Base-by-base conservation (phyloP, 2,113 vertebrate species). In the Spilogale gracilis region DNA sequence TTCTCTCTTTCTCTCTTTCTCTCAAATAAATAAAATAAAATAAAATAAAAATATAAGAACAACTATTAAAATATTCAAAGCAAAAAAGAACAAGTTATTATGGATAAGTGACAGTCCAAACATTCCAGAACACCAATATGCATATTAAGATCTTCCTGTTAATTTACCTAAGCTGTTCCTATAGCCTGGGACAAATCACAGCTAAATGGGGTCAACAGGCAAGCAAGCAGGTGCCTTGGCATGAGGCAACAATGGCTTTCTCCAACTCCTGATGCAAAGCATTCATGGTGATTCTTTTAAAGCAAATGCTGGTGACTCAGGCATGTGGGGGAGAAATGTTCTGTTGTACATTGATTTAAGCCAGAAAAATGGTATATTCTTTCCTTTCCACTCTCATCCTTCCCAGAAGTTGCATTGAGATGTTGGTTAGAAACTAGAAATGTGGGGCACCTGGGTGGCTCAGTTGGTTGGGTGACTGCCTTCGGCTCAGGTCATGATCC, bases 371-470 rank as follows among this genome's bases (percentile, higher is more conserved):
- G 12, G 25, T 86, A 43, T 71, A 58, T 81, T 69, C 14, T 88
- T 96, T 97, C n/a, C 27, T 93, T 93, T 78, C 50, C n/a, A 58
- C 23, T 93, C 38, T 92, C 50, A 74, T 67, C 78, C 18, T 92
- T 95, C 23, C 43, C 54, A 96, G 30, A 93, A 82, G 16, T 76
- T 79, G 60, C 48, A 52, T 52, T 50, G 60, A 95, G 93, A 79
- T 78, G 14, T n/a, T 91, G 4, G 10, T 56, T 91, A 91, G 80
- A 85, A 88, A 79, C 30, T 45, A 52, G 89, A 91, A 30, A 65
- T 67, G 10, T 27, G 38, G 38, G 38, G 38, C 38, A 38, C 38
- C 38, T 38, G 38, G 38, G 38, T 38, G 38, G 38, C 38, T 38
- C 38, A 38, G 38, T 38, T 38, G 38, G 38, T 38, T 38, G 38